These are phyloP conservation scores for Aix galericulata DNA, from an alignment of 2,113 vertebrate species.

Conservation along the genomic window DNA sequence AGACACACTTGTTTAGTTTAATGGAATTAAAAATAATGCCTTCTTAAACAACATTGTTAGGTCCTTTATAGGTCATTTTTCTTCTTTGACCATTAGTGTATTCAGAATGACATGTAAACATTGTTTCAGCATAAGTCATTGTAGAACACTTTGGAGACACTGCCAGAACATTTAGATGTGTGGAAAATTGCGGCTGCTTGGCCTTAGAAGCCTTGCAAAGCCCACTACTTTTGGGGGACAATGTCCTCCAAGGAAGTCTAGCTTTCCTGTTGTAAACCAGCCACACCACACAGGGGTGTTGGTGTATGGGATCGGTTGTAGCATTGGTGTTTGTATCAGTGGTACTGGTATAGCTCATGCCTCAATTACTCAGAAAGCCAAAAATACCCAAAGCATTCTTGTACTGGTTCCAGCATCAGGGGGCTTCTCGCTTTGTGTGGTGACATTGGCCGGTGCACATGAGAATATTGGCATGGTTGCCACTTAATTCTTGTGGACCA, in stretches of 20 bases:
- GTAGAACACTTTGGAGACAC: neutral
- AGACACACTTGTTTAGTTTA: neutral
- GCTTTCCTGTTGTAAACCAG: neutral
- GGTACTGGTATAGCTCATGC: neutral
- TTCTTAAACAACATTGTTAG: neutral
- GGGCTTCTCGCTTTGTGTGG: neutral
- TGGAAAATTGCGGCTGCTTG: neutral
- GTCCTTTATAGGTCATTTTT: neutral
- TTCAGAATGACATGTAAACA: neutral
- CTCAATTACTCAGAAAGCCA: neutral
- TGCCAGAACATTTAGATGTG: neutral
- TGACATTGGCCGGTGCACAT: neutral
- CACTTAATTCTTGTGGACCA: constrained; percentile 8
- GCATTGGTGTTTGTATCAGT: neutral
- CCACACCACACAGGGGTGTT: neutral
- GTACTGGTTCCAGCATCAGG: neutral
- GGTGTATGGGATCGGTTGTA: neutral
- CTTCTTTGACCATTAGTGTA: neutral
- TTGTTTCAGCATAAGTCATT: neutral
- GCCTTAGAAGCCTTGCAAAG: neutral
- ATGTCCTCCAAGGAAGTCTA: neutral
- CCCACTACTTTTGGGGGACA: neutral
- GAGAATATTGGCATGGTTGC: constrained; percentile 25
- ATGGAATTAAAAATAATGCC: neutral
- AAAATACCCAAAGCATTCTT: neutral